These are phyloP conservation scores for Eubasilissa splendida DNA, from an alignment of 2,888 invertebrate species.

Conservation along the genomic window DNA sequence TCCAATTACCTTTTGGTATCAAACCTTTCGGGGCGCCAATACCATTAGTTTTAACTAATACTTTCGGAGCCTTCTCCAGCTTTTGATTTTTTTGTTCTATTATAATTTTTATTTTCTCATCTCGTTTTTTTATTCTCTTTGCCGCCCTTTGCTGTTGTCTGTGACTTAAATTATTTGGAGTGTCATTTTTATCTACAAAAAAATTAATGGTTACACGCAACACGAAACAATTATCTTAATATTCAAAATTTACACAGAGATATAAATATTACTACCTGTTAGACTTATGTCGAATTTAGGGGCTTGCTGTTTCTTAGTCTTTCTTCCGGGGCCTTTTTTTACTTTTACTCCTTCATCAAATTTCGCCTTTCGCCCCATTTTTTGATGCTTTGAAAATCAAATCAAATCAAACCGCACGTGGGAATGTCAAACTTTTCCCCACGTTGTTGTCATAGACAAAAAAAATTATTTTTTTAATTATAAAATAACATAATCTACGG, in stretches of 20 bases:
- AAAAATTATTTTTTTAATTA: no score
- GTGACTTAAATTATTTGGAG: slow-evolving; percentile 76
- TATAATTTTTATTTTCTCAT: slow-evolving; percentile 67
- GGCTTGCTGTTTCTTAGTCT: slow-evolving; percentile 88
- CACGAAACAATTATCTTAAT: no score
- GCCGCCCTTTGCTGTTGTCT: slow-evolving; percentile 79
- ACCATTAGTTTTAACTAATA: slow-evolving; percentile 44
- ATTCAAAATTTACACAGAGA: neutral
- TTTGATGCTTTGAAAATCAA: neutral
- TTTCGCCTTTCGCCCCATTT: slow-evolving; percentile 90
- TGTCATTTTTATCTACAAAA: slow-evolving; percentile 36
- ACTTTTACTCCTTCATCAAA: slow-evolving; percentile 78
- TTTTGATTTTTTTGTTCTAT: slow-evolving; percentile 67
- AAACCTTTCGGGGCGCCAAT: slow-evolving; percentile 31
- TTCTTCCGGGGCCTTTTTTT: slow-evolving; percentile 89
- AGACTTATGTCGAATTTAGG: slow-evolving; percentile 79
- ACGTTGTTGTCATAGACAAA: slow-evolving; percentile 41
- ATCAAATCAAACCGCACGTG: slow-evolving; percentile 24
- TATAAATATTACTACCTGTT: slow-evolving; percentile 63
- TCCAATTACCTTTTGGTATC: neutral
- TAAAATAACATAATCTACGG: no score
- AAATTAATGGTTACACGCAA: neutral
- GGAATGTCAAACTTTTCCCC: slow-evolving; percentile 43
- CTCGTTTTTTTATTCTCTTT: slow-evolving; percentile 74
- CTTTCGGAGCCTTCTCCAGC: slow-evolving; percentile 62